Conservation (phyloP, 2,113 vertebrate genomes). For the Sinosuthora webbiana region DNA sequence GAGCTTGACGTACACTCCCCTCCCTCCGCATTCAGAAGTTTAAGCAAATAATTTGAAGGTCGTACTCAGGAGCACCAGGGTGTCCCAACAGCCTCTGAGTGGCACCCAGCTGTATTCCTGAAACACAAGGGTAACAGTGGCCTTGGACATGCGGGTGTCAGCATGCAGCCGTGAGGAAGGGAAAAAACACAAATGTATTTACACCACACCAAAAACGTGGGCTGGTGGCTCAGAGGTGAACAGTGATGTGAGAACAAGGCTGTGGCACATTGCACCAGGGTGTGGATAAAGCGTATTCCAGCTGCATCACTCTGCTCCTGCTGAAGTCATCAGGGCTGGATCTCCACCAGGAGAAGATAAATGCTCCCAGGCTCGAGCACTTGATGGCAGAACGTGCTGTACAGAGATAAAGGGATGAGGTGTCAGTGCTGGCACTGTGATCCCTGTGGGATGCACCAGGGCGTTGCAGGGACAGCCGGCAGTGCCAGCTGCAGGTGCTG, state of each 20-base stretch:
- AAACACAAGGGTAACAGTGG: accelerated
- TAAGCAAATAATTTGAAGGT: neutral
- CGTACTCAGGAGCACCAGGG: neutral
- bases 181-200: neutral
- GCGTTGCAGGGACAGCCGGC: accelerated
- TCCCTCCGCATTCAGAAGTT: neutral
- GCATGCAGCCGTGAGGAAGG: neutral
- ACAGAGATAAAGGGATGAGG: neutral
- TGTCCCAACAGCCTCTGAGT: neutral
- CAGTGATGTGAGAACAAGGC: accelerated
- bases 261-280: accelerated
- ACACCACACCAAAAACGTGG: accelerated
- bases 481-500: neutral
- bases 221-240: neutral
- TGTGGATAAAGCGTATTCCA: accelerated
- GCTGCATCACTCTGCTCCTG: neutral
- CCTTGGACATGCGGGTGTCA: neutral
- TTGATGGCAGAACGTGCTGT: neutral
- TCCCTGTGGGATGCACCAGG: neutral
- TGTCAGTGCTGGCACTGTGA: neutral
- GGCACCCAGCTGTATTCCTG: neutral
- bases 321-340: neutral
- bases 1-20: neutral
- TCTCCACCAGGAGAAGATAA: neutral
- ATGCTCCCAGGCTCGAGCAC: neutral